These are phyloP conservation scores for Nicator chloris DNA, from an alignment of 2,113 vertebrate genomes.

Conservation along the genomic window DNA sequence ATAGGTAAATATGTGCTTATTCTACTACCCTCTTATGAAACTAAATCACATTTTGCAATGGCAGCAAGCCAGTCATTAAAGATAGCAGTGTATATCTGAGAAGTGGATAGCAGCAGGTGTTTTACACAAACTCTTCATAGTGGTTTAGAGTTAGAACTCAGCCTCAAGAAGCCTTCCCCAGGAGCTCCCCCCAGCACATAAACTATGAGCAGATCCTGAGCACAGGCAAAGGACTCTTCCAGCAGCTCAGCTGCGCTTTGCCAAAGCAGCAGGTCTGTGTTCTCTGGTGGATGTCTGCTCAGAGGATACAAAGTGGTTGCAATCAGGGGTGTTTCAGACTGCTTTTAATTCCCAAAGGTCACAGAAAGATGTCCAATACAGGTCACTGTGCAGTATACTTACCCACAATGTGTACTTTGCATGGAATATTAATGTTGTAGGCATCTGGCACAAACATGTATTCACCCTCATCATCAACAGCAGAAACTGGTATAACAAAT, in stretches of 20 bases:
- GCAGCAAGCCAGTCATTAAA: background rate
- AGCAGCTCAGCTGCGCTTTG: background rate
- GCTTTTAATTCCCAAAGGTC: background rate
- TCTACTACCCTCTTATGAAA: background rate
- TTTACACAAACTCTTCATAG: background rate
- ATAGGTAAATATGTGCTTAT: background rate
- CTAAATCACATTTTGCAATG: background rate
- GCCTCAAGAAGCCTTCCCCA: too few species aligned
- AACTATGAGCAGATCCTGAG: background rate
- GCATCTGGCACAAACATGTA: slow-evolving; percentile 94
- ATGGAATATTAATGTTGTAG: slow-evolving; percentile 84
- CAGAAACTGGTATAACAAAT: slow-evolving; percentile 78
- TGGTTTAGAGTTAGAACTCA: too few species aligned
- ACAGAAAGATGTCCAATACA: background rate
- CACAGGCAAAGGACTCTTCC: background rate
- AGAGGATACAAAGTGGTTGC: background rate
- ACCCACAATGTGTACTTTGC: slow-evolving; percentile 93
- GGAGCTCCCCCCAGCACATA: background rate
- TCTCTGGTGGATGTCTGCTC: background rate
- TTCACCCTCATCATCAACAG: slow-evolving; percentile 89
- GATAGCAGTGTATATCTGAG: background rate
- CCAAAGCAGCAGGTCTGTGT: background rate
- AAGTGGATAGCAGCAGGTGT: background rate
- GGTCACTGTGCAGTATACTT: slow-evolving; percentile 26
- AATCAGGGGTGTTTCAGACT: background rate